Evolutionary conservation across 2,888 invertebrate species (phyloP), one percentile per base, ranked within the genome.

Genomic region (Stenolophus ochropezus): DNA sequence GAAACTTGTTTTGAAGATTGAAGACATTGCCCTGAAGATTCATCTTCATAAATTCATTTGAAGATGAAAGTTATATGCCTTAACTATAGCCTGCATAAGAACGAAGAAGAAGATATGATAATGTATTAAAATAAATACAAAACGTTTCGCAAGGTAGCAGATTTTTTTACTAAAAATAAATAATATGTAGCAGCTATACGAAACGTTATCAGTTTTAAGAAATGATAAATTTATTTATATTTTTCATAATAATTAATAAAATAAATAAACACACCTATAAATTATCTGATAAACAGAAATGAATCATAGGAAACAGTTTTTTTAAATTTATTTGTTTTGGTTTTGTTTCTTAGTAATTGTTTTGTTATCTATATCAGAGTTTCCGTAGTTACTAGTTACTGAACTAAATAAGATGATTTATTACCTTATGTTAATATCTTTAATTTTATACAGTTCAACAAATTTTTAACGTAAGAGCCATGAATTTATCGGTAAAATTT

Each of bases 11-110:
- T 21, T 25, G 20, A 2, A 11, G 14, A n/a, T 25, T 23, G 25
- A 58, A 20, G 23, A 33, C 33, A 69, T 69, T 33, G 61, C n/a
- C 61, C 23, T 25, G 61, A 11, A 56, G 20, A 27, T 16, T 18
- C 33, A 33, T 69, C 65, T 69, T 51, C 74, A 74, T 74, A 74
- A 74, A 74, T 74, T 74, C 51, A 49, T 74, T 74, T 53, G 74
- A 74, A 25, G 51, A 74, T 51, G 74, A 74, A 53, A 74, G 74
- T 74, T 74, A 74, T 25, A 74, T 74, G 23, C 18, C 51, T 49
- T 74, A 74, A 73, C 49, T 73, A 73, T 23, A 73, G 49, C 6
- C 20, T 56, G 6, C 20, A 56, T 5, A 16, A 71, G 47, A 18
- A 42, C 6, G 11, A 42, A 11, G 33, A 42, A 42, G 33, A 42